These are phyloP conservation scores for Bufotes viridis DNA, from an alignment of 2,797 vertebrate species.

Conservation along the genomic window DNA sequence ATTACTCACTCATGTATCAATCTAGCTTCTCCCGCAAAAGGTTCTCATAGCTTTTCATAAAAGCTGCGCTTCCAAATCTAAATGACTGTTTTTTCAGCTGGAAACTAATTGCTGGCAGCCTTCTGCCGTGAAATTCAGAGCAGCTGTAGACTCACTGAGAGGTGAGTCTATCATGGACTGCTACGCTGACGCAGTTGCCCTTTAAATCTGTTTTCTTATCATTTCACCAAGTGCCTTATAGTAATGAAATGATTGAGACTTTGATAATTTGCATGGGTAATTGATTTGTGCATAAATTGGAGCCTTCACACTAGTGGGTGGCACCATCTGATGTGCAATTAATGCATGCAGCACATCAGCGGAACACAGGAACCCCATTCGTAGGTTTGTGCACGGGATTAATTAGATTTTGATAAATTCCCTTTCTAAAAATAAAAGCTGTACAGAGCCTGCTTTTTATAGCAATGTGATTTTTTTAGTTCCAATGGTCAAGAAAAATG, in stretches of 20 bases:
- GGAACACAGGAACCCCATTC: neutral
- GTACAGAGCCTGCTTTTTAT: neutral
- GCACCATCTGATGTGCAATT: slow-evolving; percentile 57
- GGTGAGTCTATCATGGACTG: slow-evolving; percentile 45
- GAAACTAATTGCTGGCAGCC: slow-evolving; percentile 40
- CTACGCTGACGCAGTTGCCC: slow-evolving; percentile 27
- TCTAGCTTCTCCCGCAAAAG: neutral
- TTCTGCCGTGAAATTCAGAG: slow-evolving; percentile 47
- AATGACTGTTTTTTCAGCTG: slow-evolving; percentile 31
- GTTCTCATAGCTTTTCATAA: slow-evolving; percentile 9
- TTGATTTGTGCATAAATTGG: slow-evolving; percentile 59
- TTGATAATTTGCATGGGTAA: slow-evolving; percentile 60
- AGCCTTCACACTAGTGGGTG: slow-evolving; percentile 55
- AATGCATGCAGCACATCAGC: slow-evolving; percentile 39
- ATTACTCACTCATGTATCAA: neutral
- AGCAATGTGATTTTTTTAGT: neutral
- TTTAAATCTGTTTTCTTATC: slow-evolving; percentile 39
- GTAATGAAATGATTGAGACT: slow-evolving; percentile 56
- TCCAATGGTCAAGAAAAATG: neutral
- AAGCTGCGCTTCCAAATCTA: slow-evolving; percentile 15
- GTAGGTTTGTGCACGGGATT: slow-evolving; percentile 11
- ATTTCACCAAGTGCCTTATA: slow-evolving; percentile 25
- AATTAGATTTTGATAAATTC: slow-evolving; percentile 50
- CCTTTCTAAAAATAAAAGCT: slow-evolving; percentile 31
- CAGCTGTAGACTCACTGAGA: slow-evolving; percentile 54